Evolutionary conservation across 1,140 invertebrate species (phyloP).

Genomic region (Sycophaga agraensis): DNA sequence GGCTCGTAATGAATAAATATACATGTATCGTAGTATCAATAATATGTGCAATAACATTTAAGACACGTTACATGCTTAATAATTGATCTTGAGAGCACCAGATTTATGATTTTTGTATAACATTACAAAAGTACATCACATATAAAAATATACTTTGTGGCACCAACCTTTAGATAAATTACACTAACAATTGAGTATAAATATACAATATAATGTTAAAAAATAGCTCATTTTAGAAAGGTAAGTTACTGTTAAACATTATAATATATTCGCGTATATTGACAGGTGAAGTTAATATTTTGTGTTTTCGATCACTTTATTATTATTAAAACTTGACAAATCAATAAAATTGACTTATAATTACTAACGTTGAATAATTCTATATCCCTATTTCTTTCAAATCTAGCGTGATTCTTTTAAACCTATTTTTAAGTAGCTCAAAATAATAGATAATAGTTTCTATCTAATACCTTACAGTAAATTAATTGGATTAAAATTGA

Average conservation of each 20-base stretch:
- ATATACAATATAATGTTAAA: slow-evolving; percentile 3
- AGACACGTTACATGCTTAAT: slow-evolving; percentile 1
- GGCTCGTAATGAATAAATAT: slow-evolving; percentile 10
- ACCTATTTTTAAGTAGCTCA: slow-evolving; percentile 9
- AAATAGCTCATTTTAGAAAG: slow-evolving; percentile 21
- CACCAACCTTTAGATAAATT: slow-evolving; percentile 20
- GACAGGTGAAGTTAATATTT: slow-evolving; percentile 2
- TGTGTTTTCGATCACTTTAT: background rate
- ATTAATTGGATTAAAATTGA: slow-evolving; percentile 1
- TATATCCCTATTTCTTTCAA: background rate
- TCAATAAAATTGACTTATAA: slow-evolving; percentile 8
- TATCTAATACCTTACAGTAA: slow-evolving; percentile 16
- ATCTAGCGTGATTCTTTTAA: background rate
- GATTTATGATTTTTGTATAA: slow-evolving; percentile 6
- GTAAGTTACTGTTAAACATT: slow-evolving; percentile 12
- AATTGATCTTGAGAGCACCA: slow-evolving; percentile 23
- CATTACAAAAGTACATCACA: slow-evolving; percentile 1
- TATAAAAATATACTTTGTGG: slow-evolving; percentile 24
- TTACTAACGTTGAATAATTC: no score
- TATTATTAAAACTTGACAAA: slow-evolving; percentile 23
- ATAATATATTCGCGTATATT: slow-evolving; percentile 1
- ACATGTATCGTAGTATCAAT: slow-evolving; percentile 1
- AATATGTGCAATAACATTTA: slow-evolving; percentile 19
- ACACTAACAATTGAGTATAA: slow-evolving; percentile 19
- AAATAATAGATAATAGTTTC: slow-evolving; percentile 11